Percentiles rank a stretch among this genome's conserved stretches.
These are phyloP conservation scores for Sterrhoptilus dennistouni DNA, from an alignment of 2,113 vertebrate genomes.

Conservation along the genomic window DNA sequence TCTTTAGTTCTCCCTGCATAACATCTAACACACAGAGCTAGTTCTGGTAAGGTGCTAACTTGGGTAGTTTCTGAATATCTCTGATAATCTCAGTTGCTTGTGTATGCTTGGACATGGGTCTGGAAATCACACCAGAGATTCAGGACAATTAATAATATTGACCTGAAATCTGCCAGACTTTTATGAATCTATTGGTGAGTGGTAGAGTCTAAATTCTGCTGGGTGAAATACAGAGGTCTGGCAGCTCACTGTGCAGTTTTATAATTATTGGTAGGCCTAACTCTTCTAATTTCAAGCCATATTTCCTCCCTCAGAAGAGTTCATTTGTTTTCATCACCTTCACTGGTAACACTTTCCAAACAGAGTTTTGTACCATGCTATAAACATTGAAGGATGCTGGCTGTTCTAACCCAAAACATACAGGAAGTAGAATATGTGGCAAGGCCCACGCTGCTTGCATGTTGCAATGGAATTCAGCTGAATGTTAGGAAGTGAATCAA, in stretches of 20 bases:
- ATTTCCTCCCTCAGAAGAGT: not conserved
- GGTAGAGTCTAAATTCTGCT: not conserved
- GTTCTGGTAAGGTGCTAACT: not conserved
- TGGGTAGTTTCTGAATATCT: not conserved
- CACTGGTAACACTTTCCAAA: not conserved
- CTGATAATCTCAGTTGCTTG: not conserved
- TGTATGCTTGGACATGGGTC: not conserved
- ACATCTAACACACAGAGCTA: not conserved
- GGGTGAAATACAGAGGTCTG: not conserved
- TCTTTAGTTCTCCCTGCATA: not conserved
- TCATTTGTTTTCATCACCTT: not conserved
- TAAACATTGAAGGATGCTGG: not conserved
- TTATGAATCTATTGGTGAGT: not conserved
- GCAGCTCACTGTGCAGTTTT: not conserved
- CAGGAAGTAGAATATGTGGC: not conserved
- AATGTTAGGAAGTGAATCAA: not conserved
- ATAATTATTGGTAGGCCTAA: not conserved
- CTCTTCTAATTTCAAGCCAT: not conserved
- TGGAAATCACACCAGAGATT: not conserved
- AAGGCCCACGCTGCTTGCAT: not conserved
- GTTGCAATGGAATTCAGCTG: not conserved
- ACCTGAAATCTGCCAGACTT: not conserved
- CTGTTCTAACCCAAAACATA: not conserved
- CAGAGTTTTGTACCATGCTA: not conserved
- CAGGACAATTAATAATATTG: not conserved